Conservation (phyloP, 35 echinoderm and acorn worm species). For the Anneissia japonica region DNA sequence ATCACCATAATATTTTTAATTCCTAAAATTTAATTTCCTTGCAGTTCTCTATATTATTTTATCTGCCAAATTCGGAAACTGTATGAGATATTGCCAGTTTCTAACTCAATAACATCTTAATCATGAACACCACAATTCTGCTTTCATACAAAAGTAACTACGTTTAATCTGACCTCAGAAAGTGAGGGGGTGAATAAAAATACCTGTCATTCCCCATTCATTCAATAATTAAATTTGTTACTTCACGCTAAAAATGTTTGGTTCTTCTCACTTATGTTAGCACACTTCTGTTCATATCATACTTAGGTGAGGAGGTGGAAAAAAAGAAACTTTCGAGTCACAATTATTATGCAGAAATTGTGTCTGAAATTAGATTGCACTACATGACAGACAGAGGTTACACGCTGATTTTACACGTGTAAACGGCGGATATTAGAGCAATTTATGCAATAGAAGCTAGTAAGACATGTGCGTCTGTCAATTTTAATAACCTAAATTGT, state of each 20-base stretch:
- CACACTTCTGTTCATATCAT: not conserved
- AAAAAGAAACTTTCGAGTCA: not conserved
- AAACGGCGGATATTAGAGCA: not conserved
- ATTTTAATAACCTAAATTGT: not conserved
- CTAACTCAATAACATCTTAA: too few species aligned
- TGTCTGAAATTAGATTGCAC: not conserved
- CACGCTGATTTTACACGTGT: not conserved
- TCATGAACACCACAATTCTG: too few species aligned
- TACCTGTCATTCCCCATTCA: not conserved
- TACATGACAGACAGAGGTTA: not conserved
- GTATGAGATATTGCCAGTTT: too few species aligned
- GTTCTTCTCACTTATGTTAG: not conserved
- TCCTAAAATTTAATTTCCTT: too few species aligned
- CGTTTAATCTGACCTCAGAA: not conserved
- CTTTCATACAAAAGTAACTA: too few species aligned
- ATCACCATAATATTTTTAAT: too few species aligned
- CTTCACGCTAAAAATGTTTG: not conserved
- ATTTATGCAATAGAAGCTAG: not conserved
- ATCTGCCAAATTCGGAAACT: too few species aligned
- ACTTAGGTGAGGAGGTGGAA: not conserved
- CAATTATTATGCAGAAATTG: not conserved
- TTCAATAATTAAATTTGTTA: not conserved
- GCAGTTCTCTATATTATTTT: too few species aligned
- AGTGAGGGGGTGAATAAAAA: not conserved
- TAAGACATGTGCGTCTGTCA: not conserved